Base-by-base conservation (phyloP, 2,888 invertebrate genomes). In the Cheilosia vernalis region DNA sequence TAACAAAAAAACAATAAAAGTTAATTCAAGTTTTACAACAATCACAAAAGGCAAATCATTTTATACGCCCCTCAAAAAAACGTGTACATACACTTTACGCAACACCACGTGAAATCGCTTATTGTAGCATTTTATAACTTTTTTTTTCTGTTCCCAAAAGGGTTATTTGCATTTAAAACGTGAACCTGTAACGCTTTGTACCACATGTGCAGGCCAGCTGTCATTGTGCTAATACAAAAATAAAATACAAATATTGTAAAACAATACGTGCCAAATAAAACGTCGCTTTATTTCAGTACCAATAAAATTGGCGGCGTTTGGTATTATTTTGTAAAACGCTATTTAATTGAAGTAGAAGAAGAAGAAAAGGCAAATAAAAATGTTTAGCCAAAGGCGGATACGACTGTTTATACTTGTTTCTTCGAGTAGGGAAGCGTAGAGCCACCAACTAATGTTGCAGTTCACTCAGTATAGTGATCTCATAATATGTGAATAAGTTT, bases 311-410 rank as follows among this genome's bases (percentile, higher is more conserved):
- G 21, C 33, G 13, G 17, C 6, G n/a, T 9, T 17, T n/a, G 9
- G n/a, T 9, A 17, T 27, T 27, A 27, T 27, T 61, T 64, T 64
- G 33, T 15, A 49, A 64, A 64, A 24, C 63, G 63, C 30, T 53
- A 72, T 61, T 61, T 27, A 72, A 53, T 72, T 72, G 30, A 51
- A 72, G 24, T 37, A 51, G 7, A 7, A 30, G 47, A 49, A 51
- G 7, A 7, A 9, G 30, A 40, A 66, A 40, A 66, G 24, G 53
- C 66, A 40, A 64, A 64, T 17, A 24, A 51, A 64, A 64, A 49
- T 9, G 30, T 51, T n/a, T 40, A 51, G 9, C 72, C 61, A 19
- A 42, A 72, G 72, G 72, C 72, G 72, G 72, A 72, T 72, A 61
- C 53, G 51, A 51, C 37, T 33, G 9, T 64, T 24, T n/a, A 47